These are phyloP conservation scores for Tyto alba DNA, from an alignment of 2,113 vertebrate species.

Conservation along the genomic window DNA sequence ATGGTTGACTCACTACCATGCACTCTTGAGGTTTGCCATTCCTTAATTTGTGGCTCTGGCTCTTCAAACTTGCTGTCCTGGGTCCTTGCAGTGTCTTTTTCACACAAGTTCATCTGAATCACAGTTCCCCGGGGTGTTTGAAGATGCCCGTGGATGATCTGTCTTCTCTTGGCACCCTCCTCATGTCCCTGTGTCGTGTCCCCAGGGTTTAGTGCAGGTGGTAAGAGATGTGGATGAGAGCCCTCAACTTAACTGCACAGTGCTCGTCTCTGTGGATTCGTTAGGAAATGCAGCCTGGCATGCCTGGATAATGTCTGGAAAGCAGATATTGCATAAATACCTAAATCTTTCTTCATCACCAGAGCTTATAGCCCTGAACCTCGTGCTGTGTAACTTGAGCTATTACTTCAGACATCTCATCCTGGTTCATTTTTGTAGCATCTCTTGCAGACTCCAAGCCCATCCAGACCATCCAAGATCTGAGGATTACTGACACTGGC, in stretches of 20 bases:
- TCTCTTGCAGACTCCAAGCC: conserved; percentile 61
- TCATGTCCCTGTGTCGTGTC: neutral
- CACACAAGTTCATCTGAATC: neutral
- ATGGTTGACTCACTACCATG: neutral
- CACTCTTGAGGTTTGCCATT: neutral
- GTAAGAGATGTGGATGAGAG: neutral
- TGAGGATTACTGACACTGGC: conserved; percentile 74
- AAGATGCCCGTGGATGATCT: neutral
- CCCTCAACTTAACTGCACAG: neutral
- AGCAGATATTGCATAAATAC: neutral
- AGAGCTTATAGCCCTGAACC: neutral
- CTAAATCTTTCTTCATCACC: neutral
- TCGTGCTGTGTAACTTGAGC: neutral
- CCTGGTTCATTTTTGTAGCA: conserved; percentile 34
- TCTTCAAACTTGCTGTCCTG: rapidly evolving
- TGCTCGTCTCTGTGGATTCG: neutral
- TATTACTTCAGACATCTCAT: neutral
- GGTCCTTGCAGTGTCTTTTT: neutral
- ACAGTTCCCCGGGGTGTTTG: neutral
- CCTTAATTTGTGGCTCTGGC: neutral
- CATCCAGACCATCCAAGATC: conserved; percentile 68
- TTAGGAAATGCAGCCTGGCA: neutral
- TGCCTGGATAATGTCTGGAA: neutral
- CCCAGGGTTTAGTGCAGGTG: neutral
- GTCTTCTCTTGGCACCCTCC: neutral